Base-by-base conservation (phyloP, 2,113 vertebrate species). In the Hydropotes inermis region DNA sequence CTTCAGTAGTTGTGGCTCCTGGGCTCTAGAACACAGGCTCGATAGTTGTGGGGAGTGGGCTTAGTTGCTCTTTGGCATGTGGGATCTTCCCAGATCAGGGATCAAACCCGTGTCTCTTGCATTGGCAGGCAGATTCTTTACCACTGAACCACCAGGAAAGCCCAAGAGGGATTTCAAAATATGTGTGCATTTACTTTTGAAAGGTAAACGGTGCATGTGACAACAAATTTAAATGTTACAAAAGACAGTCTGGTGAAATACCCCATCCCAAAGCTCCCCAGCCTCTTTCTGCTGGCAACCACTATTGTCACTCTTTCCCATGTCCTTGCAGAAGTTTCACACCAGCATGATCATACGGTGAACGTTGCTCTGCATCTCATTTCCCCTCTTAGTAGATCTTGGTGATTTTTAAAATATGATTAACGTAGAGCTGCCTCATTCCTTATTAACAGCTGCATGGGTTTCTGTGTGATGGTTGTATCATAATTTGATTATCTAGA, bases 381-480 rank as follows among this genome's bases (percentile, higher is more conserved):
- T 50, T 83, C 21, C 43, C 55, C 70, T 15, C 45, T 76, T 85
- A 67, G 16, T 79, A n/a, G 45, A 50, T 70, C 86, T 64, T 92
- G 89, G 86, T 54, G 85, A 45, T 84, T 81, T 33, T 76, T 94
- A 83, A 83, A 91, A 27, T 78, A 79, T 55, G 82, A 78, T 93
- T 67, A 82, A 64, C 17, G 10, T 36, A 91, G 86, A 78, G 25
- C 28, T 52, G 30, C 81, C 19, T 94, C 58, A 6, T 83, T 70
- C 87, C 83, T 83, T 87, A 58, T 87, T 94, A 70, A 86, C 19
- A 86, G 58, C 84, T 57, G 11, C 15, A 1, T 52, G 15, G 33
- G 50, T 79, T 91, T 97, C 64, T 50, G 25, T 82, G 36, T 74
- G 23, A 55, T 61, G 55, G 30, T 25, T 89, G 16, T 83, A 30